Percentiles rank a stretch among this genome's conserved stretches.
Evolutionary conservation across 2,888 invertebrate species (phyloP).

Genomic region (Isoperla grammatica): DNA sequence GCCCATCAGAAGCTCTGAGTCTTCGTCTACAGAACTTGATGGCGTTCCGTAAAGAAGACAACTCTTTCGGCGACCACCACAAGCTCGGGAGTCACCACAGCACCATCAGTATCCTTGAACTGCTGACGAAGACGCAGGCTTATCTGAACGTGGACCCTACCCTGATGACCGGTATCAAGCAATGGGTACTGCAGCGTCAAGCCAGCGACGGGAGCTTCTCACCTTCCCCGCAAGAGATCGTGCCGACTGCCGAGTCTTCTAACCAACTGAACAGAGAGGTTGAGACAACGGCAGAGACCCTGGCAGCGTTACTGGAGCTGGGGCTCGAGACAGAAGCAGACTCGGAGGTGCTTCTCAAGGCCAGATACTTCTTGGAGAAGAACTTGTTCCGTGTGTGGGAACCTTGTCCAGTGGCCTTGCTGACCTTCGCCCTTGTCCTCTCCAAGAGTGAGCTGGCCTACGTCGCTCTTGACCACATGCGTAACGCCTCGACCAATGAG

Average conservation of each 20-base stretch:
- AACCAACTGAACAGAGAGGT: slow-evolving; percentile 49
- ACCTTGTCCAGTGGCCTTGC: slow-evolving; percentile 55
- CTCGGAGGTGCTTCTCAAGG: slow-evolving; percentile 49
- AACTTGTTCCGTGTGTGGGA: slow-evolving; percentile 51
- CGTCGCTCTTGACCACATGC: slow-evolving; percentile 53
- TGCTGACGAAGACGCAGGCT: slow-evolving; percentile 54
- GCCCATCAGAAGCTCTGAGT: not conserved
- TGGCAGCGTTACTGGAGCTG: slow-evolving; percentile 52
- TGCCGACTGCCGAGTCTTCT: not conserved
- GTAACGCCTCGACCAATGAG: slow-evolving; percentile 58
- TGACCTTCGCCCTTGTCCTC: slow-evolving; percentile 54
- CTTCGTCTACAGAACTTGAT: slow-evolving; percentile 56
- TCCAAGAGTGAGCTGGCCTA: slow-evolving; percentile 51
- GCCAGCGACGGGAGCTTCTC: slow-evolving; percentile 54
- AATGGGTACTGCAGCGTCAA: slow-evolving; percentile 57
- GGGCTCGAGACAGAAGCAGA: slow-evolving; percentile 50
- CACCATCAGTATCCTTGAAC: slow-evolving; percentile 55
- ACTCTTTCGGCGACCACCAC: slow-evolving; percentile 61
- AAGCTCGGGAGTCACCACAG: slow-evolving; percentile 52
- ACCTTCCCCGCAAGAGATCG: slow-evolving; percentile 35
- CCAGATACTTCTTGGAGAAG: slow-evolving; percentile 54
- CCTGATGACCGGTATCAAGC: slow-evolving; percentile 52
- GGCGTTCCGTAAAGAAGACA: slow-evolving; percentile 58
- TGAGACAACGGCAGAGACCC: slow-evolving; percentile 58
- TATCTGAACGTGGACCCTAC: slow-evolving; percentile 58